Conservation (phyloP, 2,113 vertebrate genomes). For the Muscicapa adusta region DNA sequence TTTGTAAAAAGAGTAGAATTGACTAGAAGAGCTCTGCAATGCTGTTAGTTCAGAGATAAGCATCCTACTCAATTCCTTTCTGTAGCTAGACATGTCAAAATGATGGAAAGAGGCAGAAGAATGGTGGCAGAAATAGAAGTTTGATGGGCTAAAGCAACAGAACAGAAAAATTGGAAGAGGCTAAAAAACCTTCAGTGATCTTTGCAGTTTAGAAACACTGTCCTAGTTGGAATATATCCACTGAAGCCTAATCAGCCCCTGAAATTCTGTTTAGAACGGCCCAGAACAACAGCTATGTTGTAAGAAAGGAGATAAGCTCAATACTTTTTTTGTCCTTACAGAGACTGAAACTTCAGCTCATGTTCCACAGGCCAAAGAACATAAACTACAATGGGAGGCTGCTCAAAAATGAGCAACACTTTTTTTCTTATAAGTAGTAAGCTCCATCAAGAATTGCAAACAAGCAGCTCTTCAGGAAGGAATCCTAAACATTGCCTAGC, state of each 20-base stretch:
- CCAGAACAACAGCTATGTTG: background rate
- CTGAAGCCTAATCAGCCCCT: background rate
- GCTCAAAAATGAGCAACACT: background rate
- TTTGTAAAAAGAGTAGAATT: background rate
- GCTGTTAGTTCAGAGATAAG: slow-evolving; percentile 9
- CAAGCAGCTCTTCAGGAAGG: background rate
- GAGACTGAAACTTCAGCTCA: background rate
- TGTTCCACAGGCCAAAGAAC: background rate
- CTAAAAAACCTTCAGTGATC: background rate
- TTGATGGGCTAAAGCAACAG: background rate
- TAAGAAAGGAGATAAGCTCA: background rate
- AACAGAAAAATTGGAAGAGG: background rate
- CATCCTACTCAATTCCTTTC: background rate
- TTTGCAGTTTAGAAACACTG: background rate
- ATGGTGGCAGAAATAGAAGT: background rate
- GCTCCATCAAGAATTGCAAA: background rate
- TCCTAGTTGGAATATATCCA: background rate
- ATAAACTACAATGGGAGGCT: background rate
- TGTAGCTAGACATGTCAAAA: background rate
- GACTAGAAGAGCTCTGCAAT: background rate
- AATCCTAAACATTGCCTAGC: background rate
- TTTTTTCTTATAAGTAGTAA: background rate
- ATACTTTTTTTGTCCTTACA: background rate
- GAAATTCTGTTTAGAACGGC: background rate
- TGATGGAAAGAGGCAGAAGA: slow-evolving; percentile 6